Evolutionary conservation across 2,797 vertebrate genomes (phyloP).

Genomic region (Enteromius thamalakanensis): DNA sequence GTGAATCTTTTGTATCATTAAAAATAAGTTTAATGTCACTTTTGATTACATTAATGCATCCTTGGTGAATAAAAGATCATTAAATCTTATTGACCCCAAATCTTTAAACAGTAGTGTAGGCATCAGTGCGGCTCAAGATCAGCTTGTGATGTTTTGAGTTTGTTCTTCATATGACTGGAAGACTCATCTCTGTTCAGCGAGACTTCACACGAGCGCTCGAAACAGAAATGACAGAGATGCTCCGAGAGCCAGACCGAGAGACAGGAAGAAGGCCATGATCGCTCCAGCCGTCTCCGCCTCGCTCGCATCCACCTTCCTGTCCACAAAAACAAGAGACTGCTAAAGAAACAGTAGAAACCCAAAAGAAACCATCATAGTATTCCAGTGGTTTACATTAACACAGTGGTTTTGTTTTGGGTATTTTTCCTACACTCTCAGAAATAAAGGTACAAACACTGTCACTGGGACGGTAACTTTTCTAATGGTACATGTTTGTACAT

Average conservation of each 20-base stretch:
- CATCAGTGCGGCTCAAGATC: too few species aligned
- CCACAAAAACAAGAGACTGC: background rate
- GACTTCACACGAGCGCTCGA: constrained; percentile 75
- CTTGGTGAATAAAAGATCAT: background rate
- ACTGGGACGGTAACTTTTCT: too few species aligned
- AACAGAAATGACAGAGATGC: constrained; percentile 86
- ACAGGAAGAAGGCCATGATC: constrained; percentile 93
- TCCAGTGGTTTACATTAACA: too few species aligned
- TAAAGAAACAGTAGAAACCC: too few species aligned
- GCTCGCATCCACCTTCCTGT: constrained; percentile 80
- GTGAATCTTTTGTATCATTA: background rate
- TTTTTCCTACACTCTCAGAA: too few species aligned
- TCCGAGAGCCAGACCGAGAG: constrained; percentile 88
- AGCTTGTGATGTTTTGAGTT: background rate
- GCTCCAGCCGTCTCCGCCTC: constrained; percentile 91
- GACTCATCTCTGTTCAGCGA: background rate
- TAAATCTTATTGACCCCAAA: background rate
- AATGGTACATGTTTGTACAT: too few species aligned
- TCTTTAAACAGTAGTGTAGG: background rate
- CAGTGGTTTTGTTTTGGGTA: too few species aligned
- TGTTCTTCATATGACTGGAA: background rate
- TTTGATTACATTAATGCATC: background rate
- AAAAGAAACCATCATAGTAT: too few species aligned
- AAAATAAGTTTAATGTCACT: background rate
- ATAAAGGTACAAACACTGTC: too few species aligned